phyloP scores from a whole-genome alignment of 2,797 vertebrate species.

The Mastacembelus armatus region DNA sequence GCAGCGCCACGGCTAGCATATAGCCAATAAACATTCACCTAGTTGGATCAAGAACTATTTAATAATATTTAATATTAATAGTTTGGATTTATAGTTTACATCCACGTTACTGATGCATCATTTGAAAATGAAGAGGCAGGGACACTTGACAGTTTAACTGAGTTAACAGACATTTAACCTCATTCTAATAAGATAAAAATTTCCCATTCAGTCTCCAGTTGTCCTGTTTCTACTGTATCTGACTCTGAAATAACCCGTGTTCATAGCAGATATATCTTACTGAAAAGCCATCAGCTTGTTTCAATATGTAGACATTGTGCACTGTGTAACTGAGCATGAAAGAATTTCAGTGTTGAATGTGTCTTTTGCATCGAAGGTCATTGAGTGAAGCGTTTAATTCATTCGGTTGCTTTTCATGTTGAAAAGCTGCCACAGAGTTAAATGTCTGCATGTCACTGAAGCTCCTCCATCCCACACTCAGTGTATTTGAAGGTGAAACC shows the following conservation, averaged over 20 bases:
- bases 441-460: slow-evolving; percentile 28
- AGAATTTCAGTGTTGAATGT: background rate
- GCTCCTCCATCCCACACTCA: background rate
- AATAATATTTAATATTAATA: no score
- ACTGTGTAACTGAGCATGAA: slow-evolving; percentile 11
- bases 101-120: background rate
- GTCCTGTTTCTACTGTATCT: no score
- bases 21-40: no score
- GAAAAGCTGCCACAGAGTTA: slow-evolving; percentile 37
- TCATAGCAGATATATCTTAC: background rate
- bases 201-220: background rate
- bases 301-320: background rate
- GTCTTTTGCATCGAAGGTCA: slow-evolving; percentile 1
- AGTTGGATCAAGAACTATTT: no score
- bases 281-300: background rate
- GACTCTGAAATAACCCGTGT: background rate
- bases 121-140: background rate
- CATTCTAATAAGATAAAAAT: no score
- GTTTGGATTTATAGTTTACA: background rate
- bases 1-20: background rate
- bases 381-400: slow-evolving; percentile 27
- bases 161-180: no score
- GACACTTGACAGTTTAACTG: background rate
- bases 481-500: slow-evolving; percentile 17
- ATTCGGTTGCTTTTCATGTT: slow-evolving; percentile 26